Evolutionary conservation across 2,113 vertebrate genomes (phyloP).

Genomic region (Dicaeum eximium): DNA sequence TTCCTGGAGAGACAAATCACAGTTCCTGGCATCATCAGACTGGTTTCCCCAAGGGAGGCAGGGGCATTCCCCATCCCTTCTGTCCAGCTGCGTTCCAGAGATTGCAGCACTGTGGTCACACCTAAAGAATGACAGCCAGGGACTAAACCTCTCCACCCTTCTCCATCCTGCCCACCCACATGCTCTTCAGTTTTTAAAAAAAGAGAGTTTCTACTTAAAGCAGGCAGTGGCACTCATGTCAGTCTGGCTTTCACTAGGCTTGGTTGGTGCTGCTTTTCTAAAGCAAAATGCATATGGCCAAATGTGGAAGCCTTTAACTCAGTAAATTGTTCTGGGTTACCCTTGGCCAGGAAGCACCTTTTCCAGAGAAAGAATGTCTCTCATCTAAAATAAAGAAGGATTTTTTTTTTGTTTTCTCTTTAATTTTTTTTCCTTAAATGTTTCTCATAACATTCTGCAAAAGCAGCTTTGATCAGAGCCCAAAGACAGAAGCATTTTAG

Average conservation of each 20-base stretch:
- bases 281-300: background rate
- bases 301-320: background rate
- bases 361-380: background rate
- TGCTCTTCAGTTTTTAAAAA: background rate
- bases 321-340: background rate
- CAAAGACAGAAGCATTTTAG: background rate
- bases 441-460: background rate
- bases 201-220: background rate
- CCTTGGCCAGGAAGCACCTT: background rate
- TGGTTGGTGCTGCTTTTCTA: background rate
- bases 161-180: background rate
- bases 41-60: background rate
- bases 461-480: background rate
- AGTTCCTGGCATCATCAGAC: background rate
- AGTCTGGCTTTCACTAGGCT: background rate
- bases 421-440: background rate
- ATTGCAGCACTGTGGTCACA: background rate
- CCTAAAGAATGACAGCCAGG: background rate
- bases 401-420: background rate
- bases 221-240: background rate
- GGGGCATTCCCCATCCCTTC: background rate
- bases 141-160: background rate
- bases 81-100: background rate
- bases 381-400: background rate
- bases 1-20: slow-evolving; percentile 17